Evolutionary conservation across 2,888 invertebrate species (phyloP), one percentile per base, ranked within the genome.

Genomic region (Acanthosepion lycidas): DNA sequence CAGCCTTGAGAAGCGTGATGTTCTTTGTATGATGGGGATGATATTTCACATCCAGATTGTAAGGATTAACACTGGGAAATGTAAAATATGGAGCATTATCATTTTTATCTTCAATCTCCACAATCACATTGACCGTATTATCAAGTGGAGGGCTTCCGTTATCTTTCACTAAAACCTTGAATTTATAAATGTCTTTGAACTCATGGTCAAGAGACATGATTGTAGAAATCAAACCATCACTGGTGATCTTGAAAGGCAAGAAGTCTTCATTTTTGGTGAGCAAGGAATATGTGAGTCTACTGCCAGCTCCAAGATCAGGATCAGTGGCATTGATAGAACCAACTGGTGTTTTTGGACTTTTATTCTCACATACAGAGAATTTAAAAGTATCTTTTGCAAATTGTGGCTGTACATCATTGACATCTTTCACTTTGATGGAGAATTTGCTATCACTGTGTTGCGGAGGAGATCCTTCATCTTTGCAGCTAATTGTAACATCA

Each of bases 101-200:
- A 78, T 78, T 78, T 78, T 78, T 78, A 78, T 78, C 78, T 78
- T 78, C 78, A 78, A 78, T 78, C 78, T 78, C 9, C n/a, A 78
- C 78, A 78, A 78, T 78, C n/a, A 78, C 78, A 78, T 78, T 78
- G 78, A 78, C 78, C 15, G n/a, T 78, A 78, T 78, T 78, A 78
- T 78, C 78, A 78, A 78, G 78, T 78, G 78, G 18, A 78, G 78
- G 78, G 78, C n/a, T 78, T 78, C 78, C 78, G 33, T 78, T 78
- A 78, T 78, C 78, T 78, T 78, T 78, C 78, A 78, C 78, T 78
- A 78, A 78, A 78, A 78, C 78, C n/a, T 78, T 78, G 78, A 78
- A 78, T 78, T 78, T 78, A 78, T 78, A 78, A 78, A 78, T 78
- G n/a, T 78, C 78, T 78, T 78, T 78, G 78, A 78, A 78, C 78